Percentiles rank a stretch among this genome's conserved stretches.
Conservation (phyloP, 2,113 vertebrate species). For the Desmodus rotundus region DNA sequence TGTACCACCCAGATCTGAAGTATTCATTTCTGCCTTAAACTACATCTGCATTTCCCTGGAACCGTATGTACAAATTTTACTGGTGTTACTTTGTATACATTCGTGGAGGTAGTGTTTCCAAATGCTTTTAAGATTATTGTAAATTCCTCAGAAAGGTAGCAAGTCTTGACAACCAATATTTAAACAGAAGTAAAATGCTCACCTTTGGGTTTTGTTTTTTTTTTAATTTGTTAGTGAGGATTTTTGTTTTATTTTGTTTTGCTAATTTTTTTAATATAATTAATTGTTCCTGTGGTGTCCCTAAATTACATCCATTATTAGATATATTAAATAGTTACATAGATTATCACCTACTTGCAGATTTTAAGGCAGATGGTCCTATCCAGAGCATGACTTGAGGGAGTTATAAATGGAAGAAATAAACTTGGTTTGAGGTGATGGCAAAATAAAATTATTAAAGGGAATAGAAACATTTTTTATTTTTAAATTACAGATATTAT, state of each 20-base stretch:
- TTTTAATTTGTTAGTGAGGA: not conserved
- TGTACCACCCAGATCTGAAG: not conserved
- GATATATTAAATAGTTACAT: conserved; percentile 6
- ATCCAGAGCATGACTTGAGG: not conserved
- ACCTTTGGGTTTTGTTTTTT: not conserved
- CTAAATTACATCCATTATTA: not conserved
- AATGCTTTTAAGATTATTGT: not conserved
- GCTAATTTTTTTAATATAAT: not conserved
- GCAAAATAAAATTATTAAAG: conserved; percentile 43
- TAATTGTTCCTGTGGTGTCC: not conserved
- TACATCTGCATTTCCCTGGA: not conserved
- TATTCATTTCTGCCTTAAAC: not conserved
- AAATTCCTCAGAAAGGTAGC: not conserved
- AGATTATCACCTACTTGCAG: not conserved
- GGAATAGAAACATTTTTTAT: not conserved
- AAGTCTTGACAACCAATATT: conserved; percentile 16
- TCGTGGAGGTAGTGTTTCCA: not conserved
- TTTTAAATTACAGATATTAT: conserved; percentile 44
- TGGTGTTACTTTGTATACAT: not conserved
- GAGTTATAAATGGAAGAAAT: conserved; percentile 43
- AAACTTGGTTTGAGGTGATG: conserved; percentile 18
- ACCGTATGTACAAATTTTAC: not conserved
- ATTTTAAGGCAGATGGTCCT: not conserved
- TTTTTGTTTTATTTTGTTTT: not conserved
- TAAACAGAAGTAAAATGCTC: not conserved